Conservation (phyloP, 2,113 vertebrate genomes). For the Strix aluco region DNA sequence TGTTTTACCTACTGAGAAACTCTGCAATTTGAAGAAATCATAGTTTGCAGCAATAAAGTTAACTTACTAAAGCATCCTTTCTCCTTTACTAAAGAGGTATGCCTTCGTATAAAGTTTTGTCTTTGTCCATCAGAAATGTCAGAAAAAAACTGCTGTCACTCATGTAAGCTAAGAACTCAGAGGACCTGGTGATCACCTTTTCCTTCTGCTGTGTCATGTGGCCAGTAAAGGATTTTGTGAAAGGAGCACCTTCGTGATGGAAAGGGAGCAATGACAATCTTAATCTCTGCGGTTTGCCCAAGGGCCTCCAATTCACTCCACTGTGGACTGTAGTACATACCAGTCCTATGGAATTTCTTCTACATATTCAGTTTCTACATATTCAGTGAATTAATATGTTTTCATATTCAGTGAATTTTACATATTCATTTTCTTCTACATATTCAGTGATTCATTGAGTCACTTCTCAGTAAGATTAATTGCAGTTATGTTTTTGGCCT, state of each 20-base stretch:
- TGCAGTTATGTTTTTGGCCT: background rate
- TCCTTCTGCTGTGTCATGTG: background rate
- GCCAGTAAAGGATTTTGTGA: background rate
- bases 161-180: background rate
- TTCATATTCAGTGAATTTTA: too few relatives aligned
- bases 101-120: background rate
- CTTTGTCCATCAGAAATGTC: background rate
- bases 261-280: background rate
- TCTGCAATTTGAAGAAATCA: background rate
- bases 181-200: background rate
- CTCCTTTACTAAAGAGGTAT: background rate
- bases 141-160: slow-evolving; percentile 56
- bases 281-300: background rate
- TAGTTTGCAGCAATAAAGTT: background rate
- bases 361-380: background rate
- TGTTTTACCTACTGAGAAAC: background rate
- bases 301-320: background rate
- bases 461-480: background rate
- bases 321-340: background rate
- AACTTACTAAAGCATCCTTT: background rate
- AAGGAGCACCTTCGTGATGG: background rate
- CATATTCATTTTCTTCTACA: background rate
- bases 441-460: background rate
- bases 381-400: too few relatives aligned
- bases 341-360: background rate